Conservation (phyloP, 2,797 vertebrate species). For the Pangasius larnaudii region DNA sequence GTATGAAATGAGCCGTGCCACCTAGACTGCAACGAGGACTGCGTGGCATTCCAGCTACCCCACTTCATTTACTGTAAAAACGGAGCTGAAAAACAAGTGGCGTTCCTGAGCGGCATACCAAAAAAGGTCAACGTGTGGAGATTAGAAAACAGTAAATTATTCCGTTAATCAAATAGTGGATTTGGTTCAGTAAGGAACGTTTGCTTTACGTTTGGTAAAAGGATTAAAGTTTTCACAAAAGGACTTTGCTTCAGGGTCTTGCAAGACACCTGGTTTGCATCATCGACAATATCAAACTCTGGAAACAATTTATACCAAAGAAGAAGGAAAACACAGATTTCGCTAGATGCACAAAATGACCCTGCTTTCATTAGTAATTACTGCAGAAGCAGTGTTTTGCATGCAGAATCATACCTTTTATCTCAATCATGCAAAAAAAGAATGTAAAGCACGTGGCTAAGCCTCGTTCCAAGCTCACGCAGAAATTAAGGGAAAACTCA, state of each 20-base stretch:
- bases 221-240: constrained; percentile 1
- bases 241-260: not conserved
- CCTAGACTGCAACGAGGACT: constrained; percentile 23
- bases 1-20: constrained; percentile 41
- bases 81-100: constrained; percentile 30
- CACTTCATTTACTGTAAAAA: constrained; percentile 18
- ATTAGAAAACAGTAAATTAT: not conserved
- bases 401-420: not conserved
- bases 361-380: constrained; percentile 4
- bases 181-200: not conserved
- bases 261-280: constrained; percentile 14
- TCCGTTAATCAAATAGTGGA: not conserved
- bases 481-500: not conserved
- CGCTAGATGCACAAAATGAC: not conserved
- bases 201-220: not conserved
- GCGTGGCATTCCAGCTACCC: constrained; percentile 6
- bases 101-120: constrained; percentile 51
- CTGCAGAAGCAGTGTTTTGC: not conserved
- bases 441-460: not conserved
- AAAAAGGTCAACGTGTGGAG: not conserved
- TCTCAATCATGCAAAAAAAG: not conserved
- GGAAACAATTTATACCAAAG: constrained; percentile 6
- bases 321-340: not conserved
- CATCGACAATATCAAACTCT: constrained; percentile 20
- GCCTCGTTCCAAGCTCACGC: not conserved